These are phyloP conservation scores for Ypsolopha scabrella DNA, from an alignment of 2,888 invertebrate species.

Conservation along the genomic window DNA sequence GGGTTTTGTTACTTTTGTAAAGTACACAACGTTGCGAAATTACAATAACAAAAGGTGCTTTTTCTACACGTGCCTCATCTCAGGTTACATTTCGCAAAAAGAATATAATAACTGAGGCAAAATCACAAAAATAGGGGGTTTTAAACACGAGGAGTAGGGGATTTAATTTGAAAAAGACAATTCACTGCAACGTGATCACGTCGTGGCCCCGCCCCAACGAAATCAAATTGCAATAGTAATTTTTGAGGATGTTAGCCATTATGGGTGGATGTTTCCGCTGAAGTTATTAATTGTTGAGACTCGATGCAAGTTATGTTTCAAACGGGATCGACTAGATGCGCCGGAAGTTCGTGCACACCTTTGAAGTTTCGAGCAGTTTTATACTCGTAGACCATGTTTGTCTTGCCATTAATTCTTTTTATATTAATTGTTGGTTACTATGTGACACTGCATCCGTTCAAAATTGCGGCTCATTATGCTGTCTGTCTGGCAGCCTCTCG, in stretches of 20 bases:
- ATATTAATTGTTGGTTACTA: conserved; percentile 51
- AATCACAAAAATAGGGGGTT: conserved; percentile 31
- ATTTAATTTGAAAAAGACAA: conserved; percentile 64
- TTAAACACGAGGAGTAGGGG: conserved; percentile 27
- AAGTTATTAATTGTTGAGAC: conserved; percentile 44
- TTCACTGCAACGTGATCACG: conserved; percentile 45
- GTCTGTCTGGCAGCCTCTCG: conserved; percentile 18
- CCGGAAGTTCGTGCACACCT: conserved; percentile 40
- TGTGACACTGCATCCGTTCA: conserved; percentile 44
- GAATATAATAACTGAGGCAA: conserved; percentile 35
- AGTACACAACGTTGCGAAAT: conserved; percentile 18
- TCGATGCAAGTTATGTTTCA: conserved; percentile 27
- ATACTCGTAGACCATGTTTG: conserved; percentile 12
- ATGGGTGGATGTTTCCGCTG: conserved; percentile 60
- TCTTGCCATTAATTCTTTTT: conserved; percentile 31
- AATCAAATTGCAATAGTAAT: conserved; percentile 59
- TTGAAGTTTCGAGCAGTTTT: conserved; percentile 41
- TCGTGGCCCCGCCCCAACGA: conserved; percentile 33
- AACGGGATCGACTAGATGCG: conserved; percentile 41
- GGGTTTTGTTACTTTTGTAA: not conserved
- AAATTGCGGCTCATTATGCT: conserved; percentile 46
- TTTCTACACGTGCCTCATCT: conserved; percentile 53
- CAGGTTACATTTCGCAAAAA: conserved; percentile 48
- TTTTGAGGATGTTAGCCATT: conserved; percentile 54
- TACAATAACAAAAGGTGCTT: conserved; percentile 42